These are phyloP conservation scores for Paramisgurnus dabryanus DNA, from an alignment of 2,113 vertebrate genomes.

Conservation along the genomic window DNA sequence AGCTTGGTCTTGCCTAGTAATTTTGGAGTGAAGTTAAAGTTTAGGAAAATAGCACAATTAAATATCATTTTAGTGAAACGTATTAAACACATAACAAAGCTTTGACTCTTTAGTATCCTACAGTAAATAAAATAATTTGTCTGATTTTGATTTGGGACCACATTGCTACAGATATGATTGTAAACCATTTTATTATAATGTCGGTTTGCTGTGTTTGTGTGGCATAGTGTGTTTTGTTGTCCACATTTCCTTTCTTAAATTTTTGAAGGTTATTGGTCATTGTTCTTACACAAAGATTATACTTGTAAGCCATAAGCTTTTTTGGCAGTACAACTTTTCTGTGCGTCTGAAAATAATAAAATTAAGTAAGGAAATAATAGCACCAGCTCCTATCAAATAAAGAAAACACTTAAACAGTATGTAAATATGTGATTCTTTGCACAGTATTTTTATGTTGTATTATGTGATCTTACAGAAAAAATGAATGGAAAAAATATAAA, in stretches of 20 bases:
- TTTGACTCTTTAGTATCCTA: too few species aligned
- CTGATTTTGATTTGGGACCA: too few species aligned
- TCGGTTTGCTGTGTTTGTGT: constrained; percentile 17
- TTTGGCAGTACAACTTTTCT: constrained; percentile 59
- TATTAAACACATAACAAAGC: too few species aligned
- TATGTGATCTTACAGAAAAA: constrained; percentile 70
- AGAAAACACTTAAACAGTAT: constrained; percentile 55
- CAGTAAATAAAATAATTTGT: background rate
- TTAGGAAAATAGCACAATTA: too few species aligned
- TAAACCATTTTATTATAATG: background rate
- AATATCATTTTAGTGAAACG: too few species aligned
- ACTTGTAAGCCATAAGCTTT: constrained; percentile 48
- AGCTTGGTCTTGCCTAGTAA: too few species aligned
- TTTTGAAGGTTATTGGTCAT: constrained; percentile 17
- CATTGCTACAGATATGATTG: constrained; percentile 11
- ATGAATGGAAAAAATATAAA: constrained; percentile 67
- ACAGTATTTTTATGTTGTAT: constrained; percentile 77
- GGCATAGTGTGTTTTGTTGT: background rate
- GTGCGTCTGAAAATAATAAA: constrained; percentile 57
- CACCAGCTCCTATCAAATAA: constrained; percentile 70
- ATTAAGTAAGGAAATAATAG: background rate
- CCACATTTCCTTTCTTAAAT: background rate
- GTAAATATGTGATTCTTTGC: constrained; percentile 77
- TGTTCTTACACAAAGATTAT: constrained; percentile 56
- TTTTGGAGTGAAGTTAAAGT: too few species aligned